Conservation (phyloP, 2,888 invertebrate genomes). For the Drosophila koepferae region DNA sequence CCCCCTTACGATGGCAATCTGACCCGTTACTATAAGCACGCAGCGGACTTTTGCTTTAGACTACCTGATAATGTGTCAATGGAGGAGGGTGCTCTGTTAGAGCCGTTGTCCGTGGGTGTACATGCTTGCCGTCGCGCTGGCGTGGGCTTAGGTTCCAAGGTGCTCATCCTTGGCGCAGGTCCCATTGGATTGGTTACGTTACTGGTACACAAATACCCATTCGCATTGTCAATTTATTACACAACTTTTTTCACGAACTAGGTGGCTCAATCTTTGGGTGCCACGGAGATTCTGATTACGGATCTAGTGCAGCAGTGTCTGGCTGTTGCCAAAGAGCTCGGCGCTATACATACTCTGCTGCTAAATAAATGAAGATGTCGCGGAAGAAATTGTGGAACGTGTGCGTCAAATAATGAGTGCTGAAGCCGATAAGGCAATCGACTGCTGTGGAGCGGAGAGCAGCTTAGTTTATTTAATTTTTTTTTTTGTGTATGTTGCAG, state of each 20-base stretch:
- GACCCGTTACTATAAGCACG: slow-evolving; percentile 93
- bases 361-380: slow-evolving; percentile 87
- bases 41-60: slow-evolving; percentile 95
- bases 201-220: slow-evolving; percentile 82
- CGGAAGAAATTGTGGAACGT: slow-evolving; percentile 87
- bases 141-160: slow-evolving; percentile 89
- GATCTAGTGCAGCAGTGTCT: slow-evolving; percentile 87
- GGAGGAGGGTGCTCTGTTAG: slow-evolving; percentile 97
- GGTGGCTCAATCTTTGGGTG: slow-evolving; percentile 94
- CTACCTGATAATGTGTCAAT: slow-evolving; percentile 94
- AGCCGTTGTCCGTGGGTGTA: slow-evolving; percentile 96
- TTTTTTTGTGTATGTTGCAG: too few species aligned
- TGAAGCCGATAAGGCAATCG: slow-evolving; percentile 91
- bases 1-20: slow-evolving; percentile 97
- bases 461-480: too few species aligned
- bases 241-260: not conserved
- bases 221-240: not conserved
- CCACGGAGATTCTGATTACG: slow-evolving; percentile 91
- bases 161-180: slow-evolving; percentile 93
- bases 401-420: slow-evolving; percentile 88
- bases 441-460: slow-evolving; percentile 95
- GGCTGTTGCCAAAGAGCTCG: slow-evolving; percentile 90
- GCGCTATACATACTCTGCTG: slow-evolving; percentile 90
- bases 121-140: slow-evolving; percentile 95
- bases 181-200: slow-evolving; percentile 95